Base-by-base conservation (phyloP, 2,113 vertebrate genomes). In the Uria aalge region DNA sequence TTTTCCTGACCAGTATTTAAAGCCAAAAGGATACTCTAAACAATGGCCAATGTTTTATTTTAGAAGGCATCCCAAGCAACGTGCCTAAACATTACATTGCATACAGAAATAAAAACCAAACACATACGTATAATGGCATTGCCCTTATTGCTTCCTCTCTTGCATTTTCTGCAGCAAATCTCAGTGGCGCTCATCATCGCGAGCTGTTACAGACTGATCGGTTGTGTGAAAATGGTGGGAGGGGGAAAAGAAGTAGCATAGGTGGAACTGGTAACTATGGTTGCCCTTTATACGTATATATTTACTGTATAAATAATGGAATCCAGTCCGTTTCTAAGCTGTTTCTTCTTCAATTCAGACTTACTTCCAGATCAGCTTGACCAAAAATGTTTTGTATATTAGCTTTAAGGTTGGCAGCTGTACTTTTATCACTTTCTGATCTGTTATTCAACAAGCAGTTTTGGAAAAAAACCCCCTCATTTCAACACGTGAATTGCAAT, bases 1-100 rank as follows among this genome's bases (percentile, higher is more conserved):
- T 98, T 98, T 98, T 98, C 98, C 96, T 98, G 98, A 98, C 98
- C 97, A 98, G 97, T 98, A 98, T 98, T 98, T 98, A 98, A 98
- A 98, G 98, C 97, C 97, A 98, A 98, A 98, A 98, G 96, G 94
- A 98, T 97, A 96, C 97, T 98, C 97, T 97, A 95, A 98, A 98
- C 92, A 95, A 97, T 96, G 98, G 98, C 98, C 98, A 98, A 98
- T 96, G 66, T 97, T 94, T 98, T 98, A 64, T 97, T 98, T 96
- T 98, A 98, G 98, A 98, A 97, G 97, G 98, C 92, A 41, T 97
- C 98, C 97, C 97, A 94, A 98, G 97, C 98, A 98, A 97, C 94
- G 98, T 98, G 98, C 98, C 98, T 98, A 97, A 97, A 97, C 97
- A 97, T 98, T 91, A 98, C 98, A 98, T 97, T 98, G 97, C 97